phyloP scores from a whole-genome alignment of 2,888 invertebrate species.

The Plebejus melissa region DNA sequence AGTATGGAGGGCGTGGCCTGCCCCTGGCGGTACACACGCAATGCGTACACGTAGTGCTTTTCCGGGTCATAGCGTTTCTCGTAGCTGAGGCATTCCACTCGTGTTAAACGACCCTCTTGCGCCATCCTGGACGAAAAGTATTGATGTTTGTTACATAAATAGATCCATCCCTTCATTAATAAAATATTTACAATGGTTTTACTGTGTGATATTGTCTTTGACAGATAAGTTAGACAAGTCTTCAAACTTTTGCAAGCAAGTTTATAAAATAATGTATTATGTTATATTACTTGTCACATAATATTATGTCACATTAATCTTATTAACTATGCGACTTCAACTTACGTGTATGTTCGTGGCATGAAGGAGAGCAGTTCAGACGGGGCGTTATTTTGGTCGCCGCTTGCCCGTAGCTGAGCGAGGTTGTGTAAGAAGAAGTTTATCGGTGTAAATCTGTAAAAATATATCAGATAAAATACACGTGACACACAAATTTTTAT shows the following conservation, averaged over 20 bases:
- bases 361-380: slow-evolving; percentile 93
- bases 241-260: not conserved
- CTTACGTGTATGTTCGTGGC: slow-evolving; percentile 95
- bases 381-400: slow-evolving; percentile 87
- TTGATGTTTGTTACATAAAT: not conserved
- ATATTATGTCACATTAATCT: too few relatives aligned
- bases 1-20: slow-evolving; percentile 93
- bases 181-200: too few relatives aligned
- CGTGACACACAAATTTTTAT: not conserved
- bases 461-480: not conserved
- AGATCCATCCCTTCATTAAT: not conserved
- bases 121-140: slow-evolving; percentile 80
- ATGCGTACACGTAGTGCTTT: slow-evolving; percentile 97
- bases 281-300: too few relatives aligned
- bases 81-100: slow-evolving; percentile 91
- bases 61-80: slow-evolving; percentile 98
- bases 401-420: slow-evolving; percentile 94
- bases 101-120: slow-evolving; percentile 92
- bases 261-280: not conserved
- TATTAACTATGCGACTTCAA: slow-evolving; percentile 36
- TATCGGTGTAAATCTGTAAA: slow-evolving; percentile 89
- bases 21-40: slow-evolving; percentile 89
- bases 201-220: not conserved
- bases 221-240: not conserved
- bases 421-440: slow-evolving; percentile 99